Conservation (phyloP, 1,140 invertebrate species). For the Lepidostoma basale region DNA sequence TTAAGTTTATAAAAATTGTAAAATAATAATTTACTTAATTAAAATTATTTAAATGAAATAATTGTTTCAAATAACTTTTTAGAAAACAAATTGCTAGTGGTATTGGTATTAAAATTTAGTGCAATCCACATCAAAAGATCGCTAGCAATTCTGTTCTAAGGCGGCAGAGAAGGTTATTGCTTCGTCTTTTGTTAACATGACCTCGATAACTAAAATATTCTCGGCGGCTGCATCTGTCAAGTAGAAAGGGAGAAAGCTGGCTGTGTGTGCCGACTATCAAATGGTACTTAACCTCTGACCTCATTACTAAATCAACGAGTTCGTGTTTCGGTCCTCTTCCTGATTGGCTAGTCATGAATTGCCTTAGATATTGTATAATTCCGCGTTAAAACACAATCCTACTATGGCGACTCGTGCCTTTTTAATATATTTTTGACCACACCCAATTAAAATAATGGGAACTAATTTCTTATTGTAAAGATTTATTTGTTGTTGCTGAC, state of each 20-base stretch:
- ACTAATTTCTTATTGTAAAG: too few species aligned
- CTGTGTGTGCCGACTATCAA: background rate
- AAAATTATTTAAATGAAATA: too few species aligned
- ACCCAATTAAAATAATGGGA: too few species aligned
- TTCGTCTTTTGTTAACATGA: background rate
- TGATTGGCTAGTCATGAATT: background rate
- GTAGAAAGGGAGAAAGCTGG: background rate
- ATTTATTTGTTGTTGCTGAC: too few species aligned
- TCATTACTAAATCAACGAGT: slow-evolving; percentile 1
- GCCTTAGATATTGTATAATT: background rate
- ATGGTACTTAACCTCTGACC: background rate
- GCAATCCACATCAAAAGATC: too few species aligned
- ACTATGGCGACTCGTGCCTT: background rate
- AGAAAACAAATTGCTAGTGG: too few species aligned
- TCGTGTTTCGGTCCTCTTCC: background rate
- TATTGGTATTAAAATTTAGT: too few species aligned
- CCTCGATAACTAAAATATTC: background rate
- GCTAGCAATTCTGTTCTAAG: too few species aligned
- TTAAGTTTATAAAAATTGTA: background rate
- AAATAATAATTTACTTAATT: background rate
- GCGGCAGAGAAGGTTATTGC: too few species aligned
- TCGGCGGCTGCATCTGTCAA: background rate
- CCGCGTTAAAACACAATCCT: background rate
- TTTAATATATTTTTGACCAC: too few species aligned
- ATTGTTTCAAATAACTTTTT: too few species aligned